Base-by-base conservation (phyloP, 2,888 invertebrate species). In the Stramonita haemastoma region DNA sequence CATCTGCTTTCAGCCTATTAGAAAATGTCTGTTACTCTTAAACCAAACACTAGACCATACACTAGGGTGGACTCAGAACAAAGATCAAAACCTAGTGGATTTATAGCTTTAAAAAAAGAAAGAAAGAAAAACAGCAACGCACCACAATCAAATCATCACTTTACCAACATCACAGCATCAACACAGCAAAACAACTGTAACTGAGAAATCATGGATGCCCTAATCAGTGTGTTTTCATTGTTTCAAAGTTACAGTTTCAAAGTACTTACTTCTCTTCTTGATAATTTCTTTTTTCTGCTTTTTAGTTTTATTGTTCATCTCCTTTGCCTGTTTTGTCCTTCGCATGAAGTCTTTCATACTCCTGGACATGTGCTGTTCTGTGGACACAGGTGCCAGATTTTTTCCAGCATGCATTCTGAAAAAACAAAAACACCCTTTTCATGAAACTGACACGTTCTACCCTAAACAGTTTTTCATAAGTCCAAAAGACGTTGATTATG, bases 341-440 rank as follows among this genome's bases (percentile, higher is more conserved):
- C 89, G 70, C 56, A 89, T 89, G 5, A 89, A 22, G 36, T 89
- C 89, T 32, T 46, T 89, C 36, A 89, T 26, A n/a, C 73, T 89
- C 70, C 89, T 66, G 66, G 89, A 83, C n/a, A 89, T 56, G 17
- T 66, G 77, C n/a, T 89, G 89, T 15, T 89, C 89, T 29, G 84
- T 73, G 56, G 34, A 66, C 19, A n/a, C 34, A 85, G 89, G 89
- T 4, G 73, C 85, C 66, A 84, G 60, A 70, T 89, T 73, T 13
- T 36, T 84, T 19, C 90, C 90, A 26, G 66, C 87, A 88, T 87
- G 81, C 87, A 90, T 87, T 56, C 90, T 89, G 87, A 66, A 77
- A 60, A 29, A 36, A 70, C 2, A 79, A 17, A 60, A 70, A 22
- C n/a, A n/a, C 29, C 11, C 66, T 57, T 32, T 66, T 22, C n/a